A percentile compares a stretch with the other conserved stretches of the same genome.
Evolutionary conservation across 2,888 invertebrate species (phyloP).

Genomic region (Nymphalis c-album): DNA sequence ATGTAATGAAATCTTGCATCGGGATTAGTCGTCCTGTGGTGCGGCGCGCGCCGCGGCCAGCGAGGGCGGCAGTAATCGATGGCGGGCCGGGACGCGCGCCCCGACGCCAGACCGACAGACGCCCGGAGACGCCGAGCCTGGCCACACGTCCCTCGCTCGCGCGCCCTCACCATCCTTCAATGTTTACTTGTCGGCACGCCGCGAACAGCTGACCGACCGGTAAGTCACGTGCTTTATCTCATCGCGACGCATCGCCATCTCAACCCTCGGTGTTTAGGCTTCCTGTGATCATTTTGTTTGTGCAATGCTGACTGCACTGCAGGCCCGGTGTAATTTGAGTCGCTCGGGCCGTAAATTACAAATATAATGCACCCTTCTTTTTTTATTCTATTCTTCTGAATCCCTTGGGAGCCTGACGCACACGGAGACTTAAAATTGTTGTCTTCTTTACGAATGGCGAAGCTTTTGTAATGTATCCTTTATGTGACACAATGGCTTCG

Average conservation of each 20-base stretch:
- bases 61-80: constrained; percentile 62
- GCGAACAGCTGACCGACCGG: constrained; percentile 80
- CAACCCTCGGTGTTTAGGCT: constrained; percentile 50
- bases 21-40: constrained; percentile 67
- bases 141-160: constrained; percentile 71
- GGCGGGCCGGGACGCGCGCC: constrained; percentile 79
- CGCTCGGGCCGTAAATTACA: constrained; percentile 67
- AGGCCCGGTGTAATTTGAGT: constrained; percentile 55
- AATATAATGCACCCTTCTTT: constrained; percentile 75
- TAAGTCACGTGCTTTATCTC: constrained; percentile 74
- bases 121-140: constrained; percentile 78
- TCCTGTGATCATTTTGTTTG: constrained; percentile 55
- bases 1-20: constrained; percentile 80
- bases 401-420: constrained; percentile 53
- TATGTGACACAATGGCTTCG: constrained; percentile 69
- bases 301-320: constrained; percentile 65
- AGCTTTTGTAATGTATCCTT: constrained; percentile 76
- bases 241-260: constrained; percentile 44
- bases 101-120: constrained; percentile 80
- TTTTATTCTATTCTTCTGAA: constrained; percentile 63
- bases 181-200: constrained; percentile 73
- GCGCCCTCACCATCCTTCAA: constrained; percentile 67
- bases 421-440: constrained; percentile 62
- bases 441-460: constrained; percentile 66
- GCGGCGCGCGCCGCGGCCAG: constrained; percentile 71